Evolutionary conservation across 2,888 invertebrate species (phyloP), one percentile per base, ranked within the genome.

Genomic region (Pammene aurita): DNA sequence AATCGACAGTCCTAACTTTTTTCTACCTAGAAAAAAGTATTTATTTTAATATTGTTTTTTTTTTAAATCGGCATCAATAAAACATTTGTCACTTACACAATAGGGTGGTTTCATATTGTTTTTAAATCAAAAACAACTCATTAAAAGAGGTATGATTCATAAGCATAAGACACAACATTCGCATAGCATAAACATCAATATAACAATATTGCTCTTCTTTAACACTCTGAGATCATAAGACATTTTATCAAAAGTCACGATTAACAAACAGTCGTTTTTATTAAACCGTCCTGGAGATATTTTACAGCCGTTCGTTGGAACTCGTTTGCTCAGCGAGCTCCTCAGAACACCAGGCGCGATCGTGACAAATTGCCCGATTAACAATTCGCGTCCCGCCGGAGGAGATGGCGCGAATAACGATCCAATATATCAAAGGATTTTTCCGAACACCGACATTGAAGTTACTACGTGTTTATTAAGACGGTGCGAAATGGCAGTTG

Each of bases 401-500:
- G 86, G 89, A 89, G 91, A 90, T 88, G 89, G 90, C 80, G 86
- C 86, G 85, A 84, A 85, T 92, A 92, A 92, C 91, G 90, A 90
- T 86, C 85, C 84, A 85, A 92, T 92, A 90, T 89, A 90, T 92
- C 90, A 92, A 89, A 89, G 90, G 91, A 90, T 90, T 91, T 86
- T 88, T 88, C 85, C 78, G 76, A 81, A 77, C 80, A 78, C 83
- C 85, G 88, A 87, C 84, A 84, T 85, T 81, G 80, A 79, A 82
- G 77, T 79, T 77, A 80, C 84, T 84, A 82, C 82, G 83, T 85
- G 81, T 86, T 87, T 86, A 86, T 86, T 84, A 81, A 82, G 77
- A 77, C 77, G 72, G 50, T 64, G 68, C 35, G 35, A 64, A 68
- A 68, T 64, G 63, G 63, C 67, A 63, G 57, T 55, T 67, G 60